Conservation (phyloP, 2,797 vertebrate species). For the Petrocephalus sullivani region DNA sequence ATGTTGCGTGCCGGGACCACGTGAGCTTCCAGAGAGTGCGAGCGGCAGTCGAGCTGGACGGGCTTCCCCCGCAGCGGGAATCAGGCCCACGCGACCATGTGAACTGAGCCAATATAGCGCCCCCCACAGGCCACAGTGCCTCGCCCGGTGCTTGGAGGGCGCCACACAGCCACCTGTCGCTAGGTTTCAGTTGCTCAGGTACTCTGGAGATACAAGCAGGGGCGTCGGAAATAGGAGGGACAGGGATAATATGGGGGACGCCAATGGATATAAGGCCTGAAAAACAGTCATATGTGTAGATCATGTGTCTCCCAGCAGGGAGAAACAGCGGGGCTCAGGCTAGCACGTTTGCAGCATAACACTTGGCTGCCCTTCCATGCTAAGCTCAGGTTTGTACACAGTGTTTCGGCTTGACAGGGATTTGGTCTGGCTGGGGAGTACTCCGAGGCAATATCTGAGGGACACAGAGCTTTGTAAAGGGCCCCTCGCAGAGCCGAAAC, state of each 20-base stretch:
- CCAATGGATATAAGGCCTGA: background rate
- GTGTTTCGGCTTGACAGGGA: background rate
- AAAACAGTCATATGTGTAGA: background rate
- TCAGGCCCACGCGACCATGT: constrained; percentile 9
- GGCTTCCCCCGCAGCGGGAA: background rate
- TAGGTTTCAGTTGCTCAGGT: background rate
- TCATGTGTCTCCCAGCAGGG: background rate
- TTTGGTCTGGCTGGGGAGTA: background rate
- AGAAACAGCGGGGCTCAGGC: background rate
- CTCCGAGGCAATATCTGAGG: background rate
- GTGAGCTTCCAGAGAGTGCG: background rate
- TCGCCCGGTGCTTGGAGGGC: background rate
- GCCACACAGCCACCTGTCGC: background rate
- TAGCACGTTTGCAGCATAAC: background rate
- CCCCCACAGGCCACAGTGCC: background rate
- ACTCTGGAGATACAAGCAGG: background rate
- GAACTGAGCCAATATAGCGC: constrained; percentile 22
- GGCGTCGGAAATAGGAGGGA: background rate
- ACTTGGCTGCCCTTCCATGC: background rate
- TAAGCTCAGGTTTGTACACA: background rate
- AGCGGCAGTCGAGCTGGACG: constrained; percentile 15
- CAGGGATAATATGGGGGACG: too few species aligned
- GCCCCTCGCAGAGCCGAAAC: background rate
- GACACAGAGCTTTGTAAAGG: background rate
- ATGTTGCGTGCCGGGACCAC: constrained; percentile 44